Evolutionary conservation across 2,888 invertebrate species (phyloP), one percentile per base, ranked within the genome.

Genomic region (Drosophila prostipennis): DNA sequence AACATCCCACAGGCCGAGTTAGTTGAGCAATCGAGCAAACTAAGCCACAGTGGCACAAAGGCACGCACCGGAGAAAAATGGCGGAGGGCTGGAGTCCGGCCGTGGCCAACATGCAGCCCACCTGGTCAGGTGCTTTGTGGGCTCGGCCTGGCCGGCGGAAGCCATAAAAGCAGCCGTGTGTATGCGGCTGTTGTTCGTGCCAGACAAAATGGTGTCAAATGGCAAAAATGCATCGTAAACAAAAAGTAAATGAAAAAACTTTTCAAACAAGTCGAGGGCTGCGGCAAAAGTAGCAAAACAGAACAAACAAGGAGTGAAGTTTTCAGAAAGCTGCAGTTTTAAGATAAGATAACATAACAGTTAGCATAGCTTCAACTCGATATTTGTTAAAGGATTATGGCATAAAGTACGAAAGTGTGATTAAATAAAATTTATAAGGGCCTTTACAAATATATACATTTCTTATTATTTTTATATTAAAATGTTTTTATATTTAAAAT

Each of bases 191-290:
- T 43, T 70, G 64, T 57, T 61, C 64, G 54, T 64, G 56, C 61
- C 74, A 76, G 85, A 77, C 86, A 72, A 82, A 84, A 85, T 85
- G 82, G 84, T 85, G 88, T 85, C 86, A 80, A 82, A 87, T 84
- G 79, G 76, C 83, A 82, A 77, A 64, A 84, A 72, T 78, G 84
- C 87, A 83, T 72, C 75, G 87, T 77, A 76, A 77, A 79, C 72
- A 71, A 67, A 74, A 73, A 63, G 55, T 51, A 71, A 79, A 74
- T 72, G 57, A 56, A 57, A 76, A 74, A 72, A 55, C 61, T 61
- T 63, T 63, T 34, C 56, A 67, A 60, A 43, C 42, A 37, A 32
- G 46, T 51, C 48, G 59, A 65, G 84, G 69, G 76, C 53, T 42
- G 86, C 54, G 46, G 51, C 45, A 34, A 16, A 52, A 49, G 39